Evolutionary conservation across 2,797 vertebrate genomes (phyloP), one percentile per base, ranked within the genome.

Genomic region (Pipistrellus nathusii): DNA sequence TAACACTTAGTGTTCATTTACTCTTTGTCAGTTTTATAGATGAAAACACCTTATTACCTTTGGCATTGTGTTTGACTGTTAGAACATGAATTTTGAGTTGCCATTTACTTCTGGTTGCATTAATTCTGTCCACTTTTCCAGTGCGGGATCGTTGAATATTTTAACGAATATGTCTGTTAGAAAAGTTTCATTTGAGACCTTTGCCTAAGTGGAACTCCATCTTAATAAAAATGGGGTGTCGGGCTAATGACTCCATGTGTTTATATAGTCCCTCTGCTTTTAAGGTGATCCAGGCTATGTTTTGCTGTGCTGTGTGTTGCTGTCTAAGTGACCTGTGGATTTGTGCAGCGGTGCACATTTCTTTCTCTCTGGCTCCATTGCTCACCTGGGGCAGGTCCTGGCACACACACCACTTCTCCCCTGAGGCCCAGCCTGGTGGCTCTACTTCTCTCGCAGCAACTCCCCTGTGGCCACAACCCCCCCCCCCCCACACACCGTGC

Each of bases 131-230:
- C 17, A 23, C 83, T 86, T 87, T 88, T 72, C 48, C 85, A 69
- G 23, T 32, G 30, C 82, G 21, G 73, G 82, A 11, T 69, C 44
- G 21, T 35, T 46, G 93, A 25, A 25, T 73, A 21, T 41, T 85
- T 90, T 89, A 72, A 89, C 78, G 35, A 55, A 21, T n/a, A 25
- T 44, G 9, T 89, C 51, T 85, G 5, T 78, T 35, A 78, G 68
- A 80, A 90, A 83, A 88, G 44, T 85, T 57, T 91, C 46, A 6
- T 53, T 84, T 76, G 66, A 91, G 80, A 44, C 23, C 21, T 95
- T 71, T 81, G 9, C 11, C 73, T 44, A 59, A 59, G 17, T 15
- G 21, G 17, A 90, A 57, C 57, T 23, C n/a, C 30, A 38, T 80
- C n/a, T 35, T 59, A 51, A 64, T 76, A 46, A 73, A 82, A 85